Evolutionary conservation across 2,797 vertebrate genomes (phyloP), one percentile per base, ranked within the genome.

Genomic region (Psittacula derbiana): DNA sequence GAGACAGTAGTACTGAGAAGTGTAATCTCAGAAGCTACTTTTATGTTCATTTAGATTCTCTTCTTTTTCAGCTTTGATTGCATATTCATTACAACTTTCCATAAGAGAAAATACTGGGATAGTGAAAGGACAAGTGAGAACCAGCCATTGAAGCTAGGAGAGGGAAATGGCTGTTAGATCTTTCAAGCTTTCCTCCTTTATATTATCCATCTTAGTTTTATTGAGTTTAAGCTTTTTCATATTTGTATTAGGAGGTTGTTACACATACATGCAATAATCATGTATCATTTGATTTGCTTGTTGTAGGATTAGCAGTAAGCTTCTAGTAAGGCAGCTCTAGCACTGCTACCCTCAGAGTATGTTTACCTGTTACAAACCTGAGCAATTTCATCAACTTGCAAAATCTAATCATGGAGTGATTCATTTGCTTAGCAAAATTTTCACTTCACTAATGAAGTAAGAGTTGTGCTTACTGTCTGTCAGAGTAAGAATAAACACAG

Each of bases 91-190:
- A 21, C 20, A 43, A 8, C 16, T 76, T 76, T 11, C 13, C 3
- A 0, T 52, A 49, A 47, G 6, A 76, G 15, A 47, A 57, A 57
- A 49, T 78, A 44, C 13, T 55, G 55, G 18, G 70, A 40, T 50
- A 62, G 31, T 15, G 40, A 64, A 80, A 80, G 33, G 23, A 70
- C 52, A 53, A 58, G 43, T 11, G 16, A 76, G 74, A 71, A 67
- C 1, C 43, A 46, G 9, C n/a, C 8, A 4, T 36, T 0, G 3
- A 61, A 61, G 3, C 38, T 52, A 69, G 25, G 28, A 41, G 28
- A 52, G 44, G 52, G 27, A 80, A 75, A n/a, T 71, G 24, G 21
- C 55, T 58, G 1, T 49, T 53, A 28, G 49, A 15, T 74, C 18
- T 23, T 64, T 80, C 23, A 60, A 44, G 30, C 31, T 41, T 49